Evolutionary conservation across 2,797 vertebrate species (phyloP).

Genomic region (Urosaurus nigricauda): DNA sequence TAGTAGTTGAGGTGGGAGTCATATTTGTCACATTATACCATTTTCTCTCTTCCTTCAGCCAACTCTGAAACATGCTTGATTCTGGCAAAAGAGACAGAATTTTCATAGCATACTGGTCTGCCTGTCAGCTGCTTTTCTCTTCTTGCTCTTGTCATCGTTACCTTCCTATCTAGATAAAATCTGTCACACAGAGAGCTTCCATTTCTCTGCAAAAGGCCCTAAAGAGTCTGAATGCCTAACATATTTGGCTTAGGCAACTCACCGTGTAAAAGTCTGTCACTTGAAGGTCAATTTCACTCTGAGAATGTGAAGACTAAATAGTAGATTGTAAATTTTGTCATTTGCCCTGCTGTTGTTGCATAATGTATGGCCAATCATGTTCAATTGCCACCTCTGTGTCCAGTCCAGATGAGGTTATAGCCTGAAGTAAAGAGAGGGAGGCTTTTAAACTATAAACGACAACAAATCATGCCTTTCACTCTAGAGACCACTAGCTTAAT

Average conservation of each 20-base stretch:
- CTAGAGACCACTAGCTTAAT: constrained; percentile 8
- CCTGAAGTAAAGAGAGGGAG: background rate
- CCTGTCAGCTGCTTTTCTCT: background rate
- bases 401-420: constrained; percentile 9
- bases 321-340: background rate
- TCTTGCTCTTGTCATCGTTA: background rate
- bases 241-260: constrained; percentile 2
- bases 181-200: background rate
- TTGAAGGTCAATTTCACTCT: constrained; percentile 1
- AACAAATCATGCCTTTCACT: constrained; percentile 16
- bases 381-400: background rate
- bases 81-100: background rate
- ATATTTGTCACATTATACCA: background rate
- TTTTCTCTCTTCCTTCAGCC: background rate
- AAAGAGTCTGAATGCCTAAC: constrained; percentile 11
- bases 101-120: background rate
- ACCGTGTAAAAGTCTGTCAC: background rate
- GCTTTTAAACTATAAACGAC: background rate
- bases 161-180: constrained; percentile 17
- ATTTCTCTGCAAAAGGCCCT: constrained; percentile 4
- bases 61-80: background rate
- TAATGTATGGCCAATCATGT: constrained; percentile 13
- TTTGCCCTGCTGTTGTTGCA: background rate
- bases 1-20: background rate
- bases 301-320: background rate